Evolutionary conservation across 1,140 invertebrate genomes (phyloP), one percentile per base, ranked within the genome.

Genomic region (Saccostrea echinata): DNA sequence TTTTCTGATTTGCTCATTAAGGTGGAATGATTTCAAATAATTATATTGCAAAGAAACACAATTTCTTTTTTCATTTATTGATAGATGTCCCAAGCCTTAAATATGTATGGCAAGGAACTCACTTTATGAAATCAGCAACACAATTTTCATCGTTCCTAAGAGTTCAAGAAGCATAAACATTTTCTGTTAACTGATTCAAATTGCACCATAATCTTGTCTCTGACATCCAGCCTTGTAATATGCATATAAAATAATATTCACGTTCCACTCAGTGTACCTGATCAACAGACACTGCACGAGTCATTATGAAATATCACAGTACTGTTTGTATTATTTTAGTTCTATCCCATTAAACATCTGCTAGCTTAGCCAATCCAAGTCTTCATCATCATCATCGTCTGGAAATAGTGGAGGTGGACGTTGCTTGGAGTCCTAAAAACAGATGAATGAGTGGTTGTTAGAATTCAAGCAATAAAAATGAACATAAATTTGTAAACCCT

Each of bases 351-450:
- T 21, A 24, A 24, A 30, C 9, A 9, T 27, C 13, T 57, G 87
- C 86, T 92, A 93, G 86, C 91, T 93, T 0, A 94, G 89, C 93
- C 93, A 94, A 88, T 94, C 93, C 21, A 94, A 89, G 84, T 94
- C 92, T 27, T 94, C 93, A 83, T 94, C 93, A 87, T 93, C 93
- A 85, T 94, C 93, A 89, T 94, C 93, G 30, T 93, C 94, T 91
- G 94, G 94, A 86, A 94, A 88, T n/a, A 93, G 93, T 3, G 93
- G 93, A 16, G 93, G 93, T 18, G 92, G 91, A 76, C 92, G 88
- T 64, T 91, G 91, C 61, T 92, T 93, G 21, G 91, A 24, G 86
- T 93, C 92, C 93, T 94, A 88, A 21, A 90, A 57, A 81, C 87
- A 43, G 81, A 84, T n/a, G 18, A 71, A 81, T 55, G n/a, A n/a